Conservation (phyloP, 30 jellyfish, hydroid and myxozoan species). For the Euphysa ruthae region DNA sequence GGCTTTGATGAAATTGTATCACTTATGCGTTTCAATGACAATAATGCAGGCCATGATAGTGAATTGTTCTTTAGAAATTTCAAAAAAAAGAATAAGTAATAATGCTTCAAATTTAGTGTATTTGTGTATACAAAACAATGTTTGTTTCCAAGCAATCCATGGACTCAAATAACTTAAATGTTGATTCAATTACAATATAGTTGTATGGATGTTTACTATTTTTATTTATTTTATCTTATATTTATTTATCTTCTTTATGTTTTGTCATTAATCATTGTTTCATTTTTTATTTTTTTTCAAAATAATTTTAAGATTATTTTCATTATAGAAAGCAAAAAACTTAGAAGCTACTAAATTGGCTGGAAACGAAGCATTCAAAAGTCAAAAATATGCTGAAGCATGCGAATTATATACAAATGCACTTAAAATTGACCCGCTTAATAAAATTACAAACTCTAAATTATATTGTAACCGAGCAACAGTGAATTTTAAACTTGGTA, state of each 20-base stretch:
- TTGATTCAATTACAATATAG: too few relatives aligned
- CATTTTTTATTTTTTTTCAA: background rate
- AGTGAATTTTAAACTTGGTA: constrained; percentile 58
- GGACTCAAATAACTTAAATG: too few relatives aligned
- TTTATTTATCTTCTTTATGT: background rate
- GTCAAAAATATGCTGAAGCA: constrained; percentile 62
- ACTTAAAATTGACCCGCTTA: constrained; percentile 63
- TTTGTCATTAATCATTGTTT: background rate
- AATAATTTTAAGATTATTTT: background rate
- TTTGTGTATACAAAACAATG: too few relatives aligned
- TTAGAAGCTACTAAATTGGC: constrained; percentile 63
- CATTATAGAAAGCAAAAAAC: constrained; percentile 61
- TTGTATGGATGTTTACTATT: too few relatives aligned
- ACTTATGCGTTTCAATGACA: too few relatives aligned
- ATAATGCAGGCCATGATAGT: too few relatives aligned
- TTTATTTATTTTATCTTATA: background rate
- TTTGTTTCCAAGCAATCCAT: too few relatives aligned
- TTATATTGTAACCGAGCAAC: constrained; percentile 78
- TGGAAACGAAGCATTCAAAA: constrained; percentile 76
- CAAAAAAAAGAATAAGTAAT: too few relatives aligned
- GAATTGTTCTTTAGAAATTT: too few relatives aligned
- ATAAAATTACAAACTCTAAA: constrained; percentile 69
- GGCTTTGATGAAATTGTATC: too few relatives aligned
- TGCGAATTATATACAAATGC: constrained; percentile 75
- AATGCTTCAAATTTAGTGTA: too few relatives aligned